A percentile compares a stretch with the other conserved stretches of the same genome.
phyloP scores from a whole-genome alignment of 1,140 invertebrate genomes.

The Eurytemora carolleeae region DNA sequence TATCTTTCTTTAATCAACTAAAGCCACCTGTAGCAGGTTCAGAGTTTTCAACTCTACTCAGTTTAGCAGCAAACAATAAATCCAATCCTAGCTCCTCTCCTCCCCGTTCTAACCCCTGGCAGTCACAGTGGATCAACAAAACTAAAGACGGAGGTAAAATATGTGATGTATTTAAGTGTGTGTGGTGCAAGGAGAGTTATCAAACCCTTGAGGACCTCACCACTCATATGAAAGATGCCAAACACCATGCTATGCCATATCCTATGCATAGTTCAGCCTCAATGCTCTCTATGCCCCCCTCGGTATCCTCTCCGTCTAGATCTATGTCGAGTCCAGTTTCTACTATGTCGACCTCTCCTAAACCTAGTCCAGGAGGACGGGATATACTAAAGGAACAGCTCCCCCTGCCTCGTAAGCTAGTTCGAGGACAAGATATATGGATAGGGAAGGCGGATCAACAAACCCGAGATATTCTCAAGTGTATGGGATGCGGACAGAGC shows the following conservation, averaged over 20 bases:
- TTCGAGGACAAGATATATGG: constrained; percentile 92
- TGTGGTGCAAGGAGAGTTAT: constrained; percentile 83
- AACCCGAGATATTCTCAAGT: constrained; percentile 84
- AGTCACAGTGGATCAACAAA: constrained; percentile 74
- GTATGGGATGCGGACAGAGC: constrained; percentile 94
- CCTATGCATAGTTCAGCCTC: constrained; percentile 31
- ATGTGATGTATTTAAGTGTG: constrained; percentile 75
- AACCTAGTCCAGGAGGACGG: constrained; percentile 31
- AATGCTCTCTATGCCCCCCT: constrained; percentile 27
- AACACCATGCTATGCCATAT: constrained; percentile 43
- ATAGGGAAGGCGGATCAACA: constrained; percentile 88
- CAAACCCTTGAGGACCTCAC: constrained; percentile 69
- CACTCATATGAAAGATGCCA: constrained; percentile 83
- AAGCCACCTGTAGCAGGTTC: not conserved
- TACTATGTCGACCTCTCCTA: constrained; percentile 16
- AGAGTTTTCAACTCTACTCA: not conserved
- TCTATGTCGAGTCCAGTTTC: constrained; percentile 22
- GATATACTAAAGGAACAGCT: constrained; percentile 72
- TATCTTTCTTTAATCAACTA: not conserved
- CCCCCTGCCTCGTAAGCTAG: constrained; percentile 72
- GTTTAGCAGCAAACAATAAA: not conserved
- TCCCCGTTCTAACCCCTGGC: constrained; percentile 44
- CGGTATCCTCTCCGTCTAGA: constrained; percentile 49
- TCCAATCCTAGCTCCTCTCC: not conserved
- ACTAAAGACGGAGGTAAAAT: constrained; percentile 75